Evolutionary conservation across 1,140 invertebrate species (phyloP).

Genomic region (Platyura marginata): DNA sequence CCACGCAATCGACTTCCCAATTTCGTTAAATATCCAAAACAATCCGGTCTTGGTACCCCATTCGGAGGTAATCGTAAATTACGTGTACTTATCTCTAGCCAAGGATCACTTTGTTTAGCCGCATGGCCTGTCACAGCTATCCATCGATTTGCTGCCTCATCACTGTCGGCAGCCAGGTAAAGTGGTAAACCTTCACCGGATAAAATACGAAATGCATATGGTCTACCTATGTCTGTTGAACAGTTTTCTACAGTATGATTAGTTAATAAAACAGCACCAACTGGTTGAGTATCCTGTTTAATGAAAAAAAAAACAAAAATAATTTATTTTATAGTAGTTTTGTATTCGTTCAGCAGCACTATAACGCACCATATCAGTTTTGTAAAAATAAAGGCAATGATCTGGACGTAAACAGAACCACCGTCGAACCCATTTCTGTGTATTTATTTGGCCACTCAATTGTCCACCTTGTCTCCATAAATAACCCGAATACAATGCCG

Average conservation of each 20-base stretch:
- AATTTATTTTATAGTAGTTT: not conserved
- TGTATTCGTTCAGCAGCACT: not conserved
- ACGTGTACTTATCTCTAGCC: constrained; percentile 49
- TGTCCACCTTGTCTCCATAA: constrained; percentile 51
- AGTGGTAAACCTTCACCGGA: constrained; percentile 58
- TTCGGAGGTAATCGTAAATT: constrained; percentile 49
- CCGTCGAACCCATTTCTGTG: constrained; percentile 64
- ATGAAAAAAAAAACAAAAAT: constrained; percentile 1
- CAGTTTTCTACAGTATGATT: constrained; percentile 53
- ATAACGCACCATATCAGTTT: constrained; percentile 50
- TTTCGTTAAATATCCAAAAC: constrained; percentile 78
- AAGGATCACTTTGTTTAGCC: constrained; percentile 45
- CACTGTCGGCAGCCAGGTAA: constrained; percentile 61
- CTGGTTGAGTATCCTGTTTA: constrained; percentile 63
- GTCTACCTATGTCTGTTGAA: constrained; percentile 21
- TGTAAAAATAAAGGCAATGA: constrained; percentile 91
- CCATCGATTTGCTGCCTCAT: constrained; percentile 58
- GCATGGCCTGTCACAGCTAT: constrained; percentile 49
- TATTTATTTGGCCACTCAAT: constrained; percentile 29
- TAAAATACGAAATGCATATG: constrained; percentile 49
- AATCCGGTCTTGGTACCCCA: constrained; percentile 64
- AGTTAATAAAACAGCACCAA: constrained; percentile 71
- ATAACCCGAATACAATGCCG: constrained; percentile 55
- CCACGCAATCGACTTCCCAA: constrained; percentile 56
- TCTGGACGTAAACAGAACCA: constrained; percentile 84